Percentiles rank a stretch among this genome's conserved stretches.
Conservation (phyloP, 2,888 invertebrate genomes). For the Melanostoma mellinum region DNA sequence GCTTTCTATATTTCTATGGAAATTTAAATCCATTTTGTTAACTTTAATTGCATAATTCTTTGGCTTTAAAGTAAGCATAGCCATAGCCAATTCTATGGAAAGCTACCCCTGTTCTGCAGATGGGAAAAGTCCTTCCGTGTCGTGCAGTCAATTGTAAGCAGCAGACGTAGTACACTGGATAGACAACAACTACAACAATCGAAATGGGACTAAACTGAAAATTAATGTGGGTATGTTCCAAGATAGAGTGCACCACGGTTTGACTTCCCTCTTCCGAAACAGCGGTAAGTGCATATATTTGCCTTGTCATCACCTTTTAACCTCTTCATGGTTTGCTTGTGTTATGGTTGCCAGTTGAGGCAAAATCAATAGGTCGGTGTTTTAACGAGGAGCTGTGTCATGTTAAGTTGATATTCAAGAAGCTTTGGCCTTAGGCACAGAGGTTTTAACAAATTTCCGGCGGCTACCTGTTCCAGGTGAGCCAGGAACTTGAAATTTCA, state of each 20-base stretch:
- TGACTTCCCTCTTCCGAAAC: constrained; percentile 54
- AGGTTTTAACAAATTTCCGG: too few relatives aligned
- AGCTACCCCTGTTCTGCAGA: constrained; percentile 7
- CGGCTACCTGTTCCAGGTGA: too few relatives aligned
- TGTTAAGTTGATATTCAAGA: too few relatives aligned
- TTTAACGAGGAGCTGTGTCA: too few relatives aligned
- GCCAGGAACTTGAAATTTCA: too few relatives aligned
- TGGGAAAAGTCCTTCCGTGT: constrained; percentile 40
- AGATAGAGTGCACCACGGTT: constrained; percentile 37
- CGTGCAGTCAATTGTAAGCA: constrained; percentile 23
- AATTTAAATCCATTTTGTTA: constrained; percentile 16
- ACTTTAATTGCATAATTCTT: constrained; percentile 55
- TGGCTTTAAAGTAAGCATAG: constrained; percentile 42
- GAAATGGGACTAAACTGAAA: constrained; percentile 6
- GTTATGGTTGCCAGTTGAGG: constrained; percentile 10
- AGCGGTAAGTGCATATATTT: constrained; percentile 61
- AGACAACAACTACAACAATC: constrained; percentile 23
- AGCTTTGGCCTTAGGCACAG: too few relatives aligned
- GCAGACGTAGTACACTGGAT: not conserved
- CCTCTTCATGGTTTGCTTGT: constrained; percentile 54
- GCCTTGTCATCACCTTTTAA: constrained; percentile 71
- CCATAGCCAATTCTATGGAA: constrained; percentile 11
- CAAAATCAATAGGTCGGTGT: not conserved
- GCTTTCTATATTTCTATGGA: constrained; percentile 15
- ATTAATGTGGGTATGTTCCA: constrained; percentile 32